Evolutionary conservation across 2,113 vertebrate species (phyloP).

Genomic region (Galemys pyrenaicus): DNA sequence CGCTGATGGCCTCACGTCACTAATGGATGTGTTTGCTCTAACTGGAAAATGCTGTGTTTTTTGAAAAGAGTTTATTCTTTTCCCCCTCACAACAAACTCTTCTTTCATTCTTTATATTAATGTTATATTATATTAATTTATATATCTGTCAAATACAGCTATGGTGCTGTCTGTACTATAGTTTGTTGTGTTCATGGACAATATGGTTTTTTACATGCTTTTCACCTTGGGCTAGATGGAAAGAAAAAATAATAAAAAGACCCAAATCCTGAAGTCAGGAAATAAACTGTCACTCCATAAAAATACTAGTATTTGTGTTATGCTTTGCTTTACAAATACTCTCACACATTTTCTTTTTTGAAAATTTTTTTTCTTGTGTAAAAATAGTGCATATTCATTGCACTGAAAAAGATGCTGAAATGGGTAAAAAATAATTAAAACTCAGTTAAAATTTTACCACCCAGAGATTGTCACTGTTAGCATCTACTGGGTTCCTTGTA

Average conservation of each 20-base stretch:
- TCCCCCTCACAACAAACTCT: neutral
- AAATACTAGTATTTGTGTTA: neutral
- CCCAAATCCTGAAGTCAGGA: neutral
- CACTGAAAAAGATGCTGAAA: constrained; percentile 5
- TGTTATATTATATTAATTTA: too few relatives aligned
- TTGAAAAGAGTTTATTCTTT: neutral
- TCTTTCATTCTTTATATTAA: constrained; percentile 36
- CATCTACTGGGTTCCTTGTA: neutral
- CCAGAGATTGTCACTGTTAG: neutral
- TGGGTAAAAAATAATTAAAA: constrained; percentile 33
- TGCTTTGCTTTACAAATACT: neutral
- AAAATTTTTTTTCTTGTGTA: neutral
- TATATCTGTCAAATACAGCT: neutral
- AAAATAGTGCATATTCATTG: constrained; percentile 6
- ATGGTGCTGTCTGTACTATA: neutral
- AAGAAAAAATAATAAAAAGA: constrained; percentile 3
- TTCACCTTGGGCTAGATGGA: neutral
- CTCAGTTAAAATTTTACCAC: neutral
- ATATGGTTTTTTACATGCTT: neutral
- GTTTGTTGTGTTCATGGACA: constrained; percentile 26
- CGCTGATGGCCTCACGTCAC: neutral
- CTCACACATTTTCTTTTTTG: neutral
- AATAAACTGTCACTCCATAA: neutral
- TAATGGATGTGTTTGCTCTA: neutral
- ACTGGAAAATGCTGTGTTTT: constrained; percentile 11